Evolutionary conservation across 1,140 invertebrate genomes (phyloP), one percentile per base, ranked within the genome.

Genomic region (Paraescarpia echinospica): DNA sequence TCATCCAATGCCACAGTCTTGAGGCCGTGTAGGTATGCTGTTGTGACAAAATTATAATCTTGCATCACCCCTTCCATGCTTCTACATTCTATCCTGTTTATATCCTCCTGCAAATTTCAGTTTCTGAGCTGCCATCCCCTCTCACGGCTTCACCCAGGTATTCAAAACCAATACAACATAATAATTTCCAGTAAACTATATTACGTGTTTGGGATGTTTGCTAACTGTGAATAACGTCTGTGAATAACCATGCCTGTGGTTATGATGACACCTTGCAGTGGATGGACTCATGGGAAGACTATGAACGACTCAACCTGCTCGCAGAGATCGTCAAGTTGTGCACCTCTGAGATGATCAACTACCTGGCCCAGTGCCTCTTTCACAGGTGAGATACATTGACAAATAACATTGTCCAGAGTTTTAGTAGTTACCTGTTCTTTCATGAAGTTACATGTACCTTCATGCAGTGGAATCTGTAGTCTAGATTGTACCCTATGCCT

Each of bases 281-380:
- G 95, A 92, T 95, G 91, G 91, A 92, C 14, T 89, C 94, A 48
- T 95, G 95, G 95, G 94, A 95, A 92, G 94, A 94, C 27, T 94
- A 94, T 94, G 95, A 95, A 91, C 94, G 94, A 91, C 94, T 95
- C 27, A 94, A 93, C 8, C 91, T 95, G 34, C 90, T 95, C 22
- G 94, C 94, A 35, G 95, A 95, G 89, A 91, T 95, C 18, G 91
- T 95, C 14, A 95, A 95, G 91, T 91, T 94, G 35, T 94, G 94
- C 92, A 90, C 91, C 34, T 91, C 94, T 34, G 94, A 94, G 31
- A 93, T 95, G 33, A 93, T 95, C 8, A 95, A 94, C 91, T 93
- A 93, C 27, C 89, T 95, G 27, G 93, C 93, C 0, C 89, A 93
- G 92, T 93, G 92, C 77, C 51, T 93, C 18, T 51, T 59, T 89